A percentile compares a stretch with the other conserved stretches of the same genome.
Evolutionary conservation across 2,797 vertebrate genomes (phyloP).

Genomic region (Melanotaenia nigrans): DNA sequence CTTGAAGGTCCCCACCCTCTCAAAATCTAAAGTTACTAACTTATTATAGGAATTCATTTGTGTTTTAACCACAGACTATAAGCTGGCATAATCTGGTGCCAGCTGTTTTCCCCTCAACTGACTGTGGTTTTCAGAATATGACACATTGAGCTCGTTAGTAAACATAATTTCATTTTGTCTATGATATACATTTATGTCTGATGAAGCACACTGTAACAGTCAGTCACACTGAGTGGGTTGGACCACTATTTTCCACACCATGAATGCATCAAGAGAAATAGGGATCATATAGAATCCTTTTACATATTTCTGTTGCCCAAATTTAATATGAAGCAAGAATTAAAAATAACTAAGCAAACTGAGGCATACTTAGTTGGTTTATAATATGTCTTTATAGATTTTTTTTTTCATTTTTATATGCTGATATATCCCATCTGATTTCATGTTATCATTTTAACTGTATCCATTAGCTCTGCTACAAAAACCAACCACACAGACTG

Average conservation of each 20-base stretch:
- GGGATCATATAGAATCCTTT: background rate
- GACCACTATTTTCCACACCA: no score
- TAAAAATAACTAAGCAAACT: background rate
- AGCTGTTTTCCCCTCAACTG: background rate
- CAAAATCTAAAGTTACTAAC: no score
- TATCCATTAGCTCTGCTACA: background rate
- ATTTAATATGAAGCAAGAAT: background rate
- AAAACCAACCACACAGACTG: background rate
- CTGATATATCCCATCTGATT: no score
- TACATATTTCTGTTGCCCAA: background rate
- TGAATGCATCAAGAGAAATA: background rate
- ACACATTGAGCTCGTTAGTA: background rate
- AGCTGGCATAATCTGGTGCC: background rate
- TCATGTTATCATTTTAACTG: no score
- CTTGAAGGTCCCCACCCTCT: no score
- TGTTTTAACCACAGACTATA: background rate
- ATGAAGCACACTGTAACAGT: no score
- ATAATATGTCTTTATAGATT: background rate
- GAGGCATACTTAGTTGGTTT: background rate
- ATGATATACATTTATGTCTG: no score
- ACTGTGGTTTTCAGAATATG: no score
- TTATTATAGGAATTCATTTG: background rate
- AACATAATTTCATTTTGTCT: background rate
- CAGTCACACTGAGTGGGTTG: no score
- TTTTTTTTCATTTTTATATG: background rate